phyloP scores from a whole-genome alignment of 2,797 vertebrate genomes.

The Okamejei kenojei region DNA sequence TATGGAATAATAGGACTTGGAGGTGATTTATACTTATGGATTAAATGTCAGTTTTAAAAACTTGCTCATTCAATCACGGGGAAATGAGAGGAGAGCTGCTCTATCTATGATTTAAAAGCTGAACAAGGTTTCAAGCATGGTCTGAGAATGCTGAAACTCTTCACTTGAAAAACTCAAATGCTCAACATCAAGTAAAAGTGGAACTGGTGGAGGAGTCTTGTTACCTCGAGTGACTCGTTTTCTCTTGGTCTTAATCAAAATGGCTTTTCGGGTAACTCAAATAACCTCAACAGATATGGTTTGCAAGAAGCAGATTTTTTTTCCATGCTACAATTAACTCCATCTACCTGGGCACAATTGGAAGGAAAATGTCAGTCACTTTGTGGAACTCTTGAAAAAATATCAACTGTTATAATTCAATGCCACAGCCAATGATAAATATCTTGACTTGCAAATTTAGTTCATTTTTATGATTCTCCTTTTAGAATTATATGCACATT shows the following conservation, averaged over 20 bases:
- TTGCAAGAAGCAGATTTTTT: background rate
- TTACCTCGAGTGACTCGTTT: background rate
- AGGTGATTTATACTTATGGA: constrained; percentile 55
- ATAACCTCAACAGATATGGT: background rate
- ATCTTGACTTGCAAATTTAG: background rate
- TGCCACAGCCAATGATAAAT: background rate
- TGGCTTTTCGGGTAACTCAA: background rate
- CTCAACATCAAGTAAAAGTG: background rate
- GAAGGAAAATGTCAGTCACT: background rate
- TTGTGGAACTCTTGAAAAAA: constrained; percentile 10
- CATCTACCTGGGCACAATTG: background rate
- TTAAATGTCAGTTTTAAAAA: constrained; percentile 52
- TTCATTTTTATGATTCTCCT: background rate
- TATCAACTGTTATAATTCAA: background rate
- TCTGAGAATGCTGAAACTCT: background rate
- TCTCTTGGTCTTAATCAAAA: background rate
- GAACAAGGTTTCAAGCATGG: background rate
- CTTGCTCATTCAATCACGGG: constrained; percentile 50
- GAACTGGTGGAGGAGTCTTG: background rate
- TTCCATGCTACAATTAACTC: background rate
- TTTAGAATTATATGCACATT: background rate
- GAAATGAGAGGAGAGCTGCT: constrained; percentile 1
- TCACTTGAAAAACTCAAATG: background rate
- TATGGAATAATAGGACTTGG: constrained; percentile 42
- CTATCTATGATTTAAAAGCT: constrained; percentile 19